phyloP scores from a whole-genome alignment of 2,888 invertebrate genomes.

The Poecilobothrus nobilitatus region DNA sequence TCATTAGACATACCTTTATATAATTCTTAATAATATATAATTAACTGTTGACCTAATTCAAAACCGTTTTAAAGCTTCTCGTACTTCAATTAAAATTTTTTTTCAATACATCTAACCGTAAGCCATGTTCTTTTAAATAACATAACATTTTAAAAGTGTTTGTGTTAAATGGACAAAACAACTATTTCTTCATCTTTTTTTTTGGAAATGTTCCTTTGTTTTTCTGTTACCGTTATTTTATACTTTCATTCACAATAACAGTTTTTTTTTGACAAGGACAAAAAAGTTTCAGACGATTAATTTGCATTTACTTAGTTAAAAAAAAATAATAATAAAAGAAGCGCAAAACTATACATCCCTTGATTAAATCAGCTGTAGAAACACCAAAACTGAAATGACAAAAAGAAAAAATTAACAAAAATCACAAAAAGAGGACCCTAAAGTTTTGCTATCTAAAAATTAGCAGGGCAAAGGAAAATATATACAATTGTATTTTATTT shows the following conservation, averaged over 20 bases:
- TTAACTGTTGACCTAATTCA: no score
- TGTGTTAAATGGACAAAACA: background rate
- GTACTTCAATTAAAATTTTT: no score
- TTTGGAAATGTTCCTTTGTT: background rate
- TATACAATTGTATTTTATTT: background rate
- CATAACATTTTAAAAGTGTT: background rate
- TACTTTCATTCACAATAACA: no score
- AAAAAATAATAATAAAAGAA: background rate
- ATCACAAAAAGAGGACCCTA: background rate
- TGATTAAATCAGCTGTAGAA: background rate
- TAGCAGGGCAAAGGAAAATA: background rate
- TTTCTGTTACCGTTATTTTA: background rate
- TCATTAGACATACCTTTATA: no score
- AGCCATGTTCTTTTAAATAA: background rate
- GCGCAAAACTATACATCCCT: background rate
- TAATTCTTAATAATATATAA: no score
- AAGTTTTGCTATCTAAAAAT: background rate
- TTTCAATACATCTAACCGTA: no score
- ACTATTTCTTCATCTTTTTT: background rate
- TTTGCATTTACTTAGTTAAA: background rate
- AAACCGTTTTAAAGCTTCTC: no score
- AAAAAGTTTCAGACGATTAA: background rate
- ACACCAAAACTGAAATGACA: background rate
- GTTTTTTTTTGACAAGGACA: background rate
- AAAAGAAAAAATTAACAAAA: background rate